Evolutionary conservation across 2,888 invertebrate genomes (phyloP).

Genomic region (Ferrisia virgata): DNA sequence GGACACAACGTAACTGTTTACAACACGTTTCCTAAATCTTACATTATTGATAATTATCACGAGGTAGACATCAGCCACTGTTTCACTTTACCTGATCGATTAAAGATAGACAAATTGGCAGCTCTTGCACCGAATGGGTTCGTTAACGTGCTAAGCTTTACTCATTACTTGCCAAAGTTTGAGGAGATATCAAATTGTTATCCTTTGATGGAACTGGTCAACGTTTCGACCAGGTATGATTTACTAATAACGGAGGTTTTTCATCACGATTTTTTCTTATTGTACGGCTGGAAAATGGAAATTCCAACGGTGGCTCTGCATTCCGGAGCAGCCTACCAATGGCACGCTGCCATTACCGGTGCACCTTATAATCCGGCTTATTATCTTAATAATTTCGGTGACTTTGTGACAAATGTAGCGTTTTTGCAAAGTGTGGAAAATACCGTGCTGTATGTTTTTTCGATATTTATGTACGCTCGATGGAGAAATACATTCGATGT

Average conservation of each 20-base stretch:
- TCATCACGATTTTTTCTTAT: background rate
- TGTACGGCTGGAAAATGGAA: background rate
- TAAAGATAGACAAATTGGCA: background rate
- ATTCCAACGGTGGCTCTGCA: constrained; percentile 56
- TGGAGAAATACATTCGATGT: background rate
- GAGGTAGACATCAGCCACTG: background rate
- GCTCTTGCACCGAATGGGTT: background rate
- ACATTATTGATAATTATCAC: constrained; percentile 7
- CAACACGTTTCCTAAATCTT: constrained; percentile 10
- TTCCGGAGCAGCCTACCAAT: constrained; percentile 63
- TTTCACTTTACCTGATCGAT: background rate
- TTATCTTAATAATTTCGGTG: background rate
- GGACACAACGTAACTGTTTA: constrained; percentile 46
- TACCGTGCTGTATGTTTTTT: background rate
- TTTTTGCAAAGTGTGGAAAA: constrained; percentile 51
- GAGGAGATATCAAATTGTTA: background rate
- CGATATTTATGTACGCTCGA: background rate
- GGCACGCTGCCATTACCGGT: constrained; percentile 54
- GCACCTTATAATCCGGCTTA: constrained; percentile 38
- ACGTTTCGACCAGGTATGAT: constrained; percentile 46
- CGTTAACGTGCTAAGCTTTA: background rate
- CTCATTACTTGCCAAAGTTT: background rate
- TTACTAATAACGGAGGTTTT: background rate
- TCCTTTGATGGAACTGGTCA: background rate
- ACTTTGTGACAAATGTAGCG: constrained; percentile 50